Evolutionary conservation across 2,113 vertebrate genomes (phyloP).

Genomic region (Toxotes chatareus): DNA sequence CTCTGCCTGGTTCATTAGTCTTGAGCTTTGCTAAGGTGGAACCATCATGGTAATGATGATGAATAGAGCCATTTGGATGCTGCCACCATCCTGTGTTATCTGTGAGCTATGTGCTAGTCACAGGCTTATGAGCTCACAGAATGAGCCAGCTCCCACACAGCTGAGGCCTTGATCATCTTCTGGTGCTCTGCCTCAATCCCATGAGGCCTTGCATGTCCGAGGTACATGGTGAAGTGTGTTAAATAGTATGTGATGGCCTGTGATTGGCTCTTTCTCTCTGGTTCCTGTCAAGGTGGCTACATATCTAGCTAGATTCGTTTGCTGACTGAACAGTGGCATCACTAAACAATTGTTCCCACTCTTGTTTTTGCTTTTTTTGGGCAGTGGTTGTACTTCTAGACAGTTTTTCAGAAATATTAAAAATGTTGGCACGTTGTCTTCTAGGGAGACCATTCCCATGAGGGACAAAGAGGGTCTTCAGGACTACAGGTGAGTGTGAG

Average conservation of each 20-base stretch:
- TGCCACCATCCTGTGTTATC: slow-evolving; percentile 50
- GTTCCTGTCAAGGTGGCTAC: background rate
- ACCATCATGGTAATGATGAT: slow-evolving; percentile 69
- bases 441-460: slow-evolving; percentile 92
- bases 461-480: slow-evolving; percentile 98
- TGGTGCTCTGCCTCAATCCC: slow-evolving; percentile 45
- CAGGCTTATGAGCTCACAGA: slow-evolving; percentile 48
- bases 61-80: slow-evolving; percentile 74
- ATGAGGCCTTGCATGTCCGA: slow-evolving; percentile 42
- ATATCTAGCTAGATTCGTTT: slow-evolving; percentile 18
- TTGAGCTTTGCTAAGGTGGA: slow-evolving; percentile 39
- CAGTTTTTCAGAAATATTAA: background rate
- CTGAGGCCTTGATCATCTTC: slow-evolving; percentile 65
- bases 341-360: slow-evolving; percentile 4
- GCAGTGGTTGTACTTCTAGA: background rate
- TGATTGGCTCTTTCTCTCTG: slow-evolving; percentile 33
- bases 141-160: slow-evolving; percentile 58
- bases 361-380: background rate
- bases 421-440: slow-evolving; percentile 33
- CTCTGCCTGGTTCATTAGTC: slow-evolving; percentile 67
- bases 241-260: slow-evolving; percentile 20
- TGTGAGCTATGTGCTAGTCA: slow-evolving; percentile 55
- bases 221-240: slow-evolving; percentile 28
- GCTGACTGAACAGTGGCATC: background rate
- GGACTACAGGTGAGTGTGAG: slow-evolving; percentile 91